Percentiles rank a stretch among this genome's conserved stretches.
Evolutionary conservation across 2,888 invertebrate genomes (phyloP).

Genomic region (Watsonalla binaria): DNA sequence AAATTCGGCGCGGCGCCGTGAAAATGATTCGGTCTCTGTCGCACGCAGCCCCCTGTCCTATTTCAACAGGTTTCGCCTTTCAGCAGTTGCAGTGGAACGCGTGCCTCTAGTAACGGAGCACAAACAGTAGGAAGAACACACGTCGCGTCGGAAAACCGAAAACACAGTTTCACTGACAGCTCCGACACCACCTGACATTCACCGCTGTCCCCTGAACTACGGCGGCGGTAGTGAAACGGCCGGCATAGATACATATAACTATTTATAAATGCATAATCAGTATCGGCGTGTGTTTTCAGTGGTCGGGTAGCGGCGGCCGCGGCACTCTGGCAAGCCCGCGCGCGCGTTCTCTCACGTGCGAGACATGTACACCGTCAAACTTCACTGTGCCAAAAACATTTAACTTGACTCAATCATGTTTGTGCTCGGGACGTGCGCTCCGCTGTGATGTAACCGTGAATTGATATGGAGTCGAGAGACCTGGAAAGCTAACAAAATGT

Average conservation of each 20-base stretch:
- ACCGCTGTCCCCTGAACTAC: conserved; percentile 50
- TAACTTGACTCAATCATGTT: conserved; percentile 47
- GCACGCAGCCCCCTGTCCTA: conserved; percentile 61
- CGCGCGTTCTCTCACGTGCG: conserved; percentile 43
- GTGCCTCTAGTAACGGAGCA: conserved; percentile 74
- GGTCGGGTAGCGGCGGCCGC: conserved; percentile 43
- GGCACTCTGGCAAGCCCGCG: conserved; percentile 45
- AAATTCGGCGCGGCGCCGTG: conserved; percentile 45
- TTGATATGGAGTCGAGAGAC: conserved; percentile 43
- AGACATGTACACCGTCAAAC: conserved; percentile 52
- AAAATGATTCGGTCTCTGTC: conserved; percentile 44
- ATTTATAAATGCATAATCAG: conserved; percentile 66
- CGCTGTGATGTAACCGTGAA: conserved; percentile 47
- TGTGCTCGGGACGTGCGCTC: conserved; percentile 29
- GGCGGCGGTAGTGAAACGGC: conserved; percentile 49
- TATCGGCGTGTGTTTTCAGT: conserved; percentile 53
- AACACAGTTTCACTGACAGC: conserved; percentile 74
- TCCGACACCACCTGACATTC: conserved; percentile 67
- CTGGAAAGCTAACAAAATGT: conserved; percentile 56
- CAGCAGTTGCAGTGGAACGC: conserved; percentile 71
- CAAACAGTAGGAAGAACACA: conserved; percentile 71
- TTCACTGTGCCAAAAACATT: conserved; percentile 63
- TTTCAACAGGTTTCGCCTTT: conserved; percentile 79
- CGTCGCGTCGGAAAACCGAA: conserved; percentile 66
- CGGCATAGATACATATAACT: conserved; percentile 57